A percentile compares a stretch with the other conserved stretches of the same genome.
These are phyloP conservation scores for Antedon mediterranea DNA, from an alignment of 53 echinoderm and acorn worm species.

Conservation along the genomic window DNA sequence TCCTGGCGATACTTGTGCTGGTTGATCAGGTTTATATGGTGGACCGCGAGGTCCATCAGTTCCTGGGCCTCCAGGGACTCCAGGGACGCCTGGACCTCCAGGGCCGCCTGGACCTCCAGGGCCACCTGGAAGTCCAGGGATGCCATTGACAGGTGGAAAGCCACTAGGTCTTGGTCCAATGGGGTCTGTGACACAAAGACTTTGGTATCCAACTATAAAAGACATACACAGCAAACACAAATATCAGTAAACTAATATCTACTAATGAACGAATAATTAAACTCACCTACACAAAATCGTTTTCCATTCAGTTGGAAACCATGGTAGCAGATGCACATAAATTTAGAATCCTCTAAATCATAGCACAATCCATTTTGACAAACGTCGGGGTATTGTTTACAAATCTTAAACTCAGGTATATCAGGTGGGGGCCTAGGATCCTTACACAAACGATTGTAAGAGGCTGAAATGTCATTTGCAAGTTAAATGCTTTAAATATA, in stretches of 20 bases:
- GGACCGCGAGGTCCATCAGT: not conserved
- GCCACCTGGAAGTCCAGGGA: not conserved
- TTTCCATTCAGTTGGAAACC: conserved; percentile 40
- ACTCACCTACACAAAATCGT: conserved; percentile 49
- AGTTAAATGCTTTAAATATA: not conserved
- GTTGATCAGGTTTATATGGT: not conserved
- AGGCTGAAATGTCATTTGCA: not conserved
- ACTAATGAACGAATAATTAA: not conserved
- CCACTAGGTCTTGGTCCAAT: too few relatives aligned
- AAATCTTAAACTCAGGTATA: conserved; percentile 5
- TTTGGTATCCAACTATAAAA: not conserved
- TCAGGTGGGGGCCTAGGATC: not conserved
- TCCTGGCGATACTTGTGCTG: not conserved
- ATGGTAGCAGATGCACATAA: conserved; percentile 44
- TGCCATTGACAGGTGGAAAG: too few relatives aligned
- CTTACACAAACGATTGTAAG: not conserved
- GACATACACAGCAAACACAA: not conserved
- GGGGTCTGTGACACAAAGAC: not conserved
- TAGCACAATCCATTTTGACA: conserved; percentile 66
- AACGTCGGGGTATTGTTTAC: conserved; percentile 36
- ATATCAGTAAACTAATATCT: not conserved
- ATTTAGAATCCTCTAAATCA: conserved; percentile 20
- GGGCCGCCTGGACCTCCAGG: not conserved
- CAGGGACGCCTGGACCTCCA: not conserved
- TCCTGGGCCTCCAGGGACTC: not conserved